phyloP scores from a whole-genome alignment of 2,888 invertebrate genomes.

The Oscheius sp. region DNA sequence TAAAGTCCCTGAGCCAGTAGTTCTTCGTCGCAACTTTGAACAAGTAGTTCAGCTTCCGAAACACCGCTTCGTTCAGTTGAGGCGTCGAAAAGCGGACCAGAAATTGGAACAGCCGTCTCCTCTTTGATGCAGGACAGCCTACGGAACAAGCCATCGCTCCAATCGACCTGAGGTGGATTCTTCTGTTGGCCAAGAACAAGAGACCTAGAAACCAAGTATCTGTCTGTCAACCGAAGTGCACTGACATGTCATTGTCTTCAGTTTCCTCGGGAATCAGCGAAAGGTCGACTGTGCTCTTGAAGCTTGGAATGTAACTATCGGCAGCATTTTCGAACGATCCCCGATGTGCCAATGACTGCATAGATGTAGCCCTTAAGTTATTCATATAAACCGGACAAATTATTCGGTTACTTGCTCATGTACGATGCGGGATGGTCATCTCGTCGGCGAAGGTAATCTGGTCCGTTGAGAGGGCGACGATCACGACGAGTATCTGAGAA shows the following conservation, averaged over 20 bases:
- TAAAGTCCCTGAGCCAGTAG: constrained; percentile 34
- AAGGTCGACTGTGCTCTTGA: constrained; percentile 20
- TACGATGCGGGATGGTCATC: too few species aligned
- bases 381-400: neutral
- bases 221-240: too few species aligned
- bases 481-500: neutral
- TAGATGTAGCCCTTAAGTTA: constrained; percentile 10
- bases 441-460: neutral
- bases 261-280: constrained; percentile 42
- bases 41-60: constrained; percentile 25
- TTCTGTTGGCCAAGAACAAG: neutral
- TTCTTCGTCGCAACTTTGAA: constrained; percentile 31
- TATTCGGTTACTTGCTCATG: too few species aligned
- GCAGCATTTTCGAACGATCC: neutral
- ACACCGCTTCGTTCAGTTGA: constrained; percentile 6
- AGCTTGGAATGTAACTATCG: neutral
- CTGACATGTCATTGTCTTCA: constrained; percentile 21
- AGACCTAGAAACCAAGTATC: neutral
- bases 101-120: constrained; percentile 9
- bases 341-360: constrained; percentile 8
- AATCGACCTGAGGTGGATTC: constrained; percentile 21
- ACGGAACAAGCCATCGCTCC: constrained; percentile 49
- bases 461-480: neutral
- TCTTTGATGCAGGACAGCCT: constrained; percentile 47
- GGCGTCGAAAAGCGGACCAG: neutral